Conservation (phyloP, 2,113 vertebrate species). For the Coreoperca whiteheadi region DNA sequence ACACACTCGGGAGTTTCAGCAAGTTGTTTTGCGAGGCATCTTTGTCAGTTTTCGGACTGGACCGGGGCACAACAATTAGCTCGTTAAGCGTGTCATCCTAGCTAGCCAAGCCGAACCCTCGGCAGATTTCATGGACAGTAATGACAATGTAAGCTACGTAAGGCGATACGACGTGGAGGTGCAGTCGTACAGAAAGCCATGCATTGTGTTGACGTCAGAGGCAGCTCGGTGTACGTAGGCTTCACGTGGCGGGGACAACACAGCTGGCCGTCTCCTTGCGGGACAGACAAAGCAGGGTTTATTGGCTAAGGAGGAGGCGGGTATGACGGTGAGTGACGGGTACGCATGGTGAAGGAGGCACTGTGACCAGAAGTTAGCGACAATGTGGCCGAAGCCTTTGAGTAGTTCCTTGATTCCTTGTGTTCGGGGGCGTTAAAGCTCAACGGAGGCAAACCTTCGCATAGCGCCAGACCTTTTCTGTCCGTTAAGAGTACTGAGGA, state of each 20-base stretch:
- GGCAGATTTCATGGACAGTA: conserved; percentile 43
- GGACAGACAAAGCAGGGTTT: conserved; percentile 3
- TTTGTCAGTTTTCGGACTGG: neutral
- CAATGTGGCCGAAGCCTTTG: neutral
- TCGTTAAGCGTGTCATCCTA: neutral
- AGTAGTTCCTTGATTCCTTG: neutral
- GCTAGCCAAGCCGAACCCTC: conserved; percentile 22
- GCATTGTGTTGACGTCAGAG: conserved; percentile 73
- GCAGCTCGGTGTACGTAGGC: conserved; percentile 80
- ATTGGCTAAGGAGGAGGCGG: neutral
- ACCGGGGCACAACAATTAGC: conserved; percentile 4
- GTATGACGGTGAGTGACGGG: neutral
- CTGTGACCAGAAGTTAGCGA: conserved; percentile 24
- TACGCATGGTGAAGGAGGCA: conserved; percentile 54
- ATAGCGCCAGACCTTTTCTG: too few species aligned
- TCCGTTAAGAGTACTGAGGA: neutral
- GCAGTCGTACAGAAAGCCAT: conserved; percentile 68
- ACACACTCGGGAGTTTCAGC: conserved; percentile 26
- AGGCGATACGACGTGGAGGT: conserved; percentile 54
- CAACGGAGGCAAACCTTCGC: neutral
- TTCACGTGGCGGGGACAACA: conserved; percentile 50
- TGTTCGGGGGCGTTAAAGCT: neutral
- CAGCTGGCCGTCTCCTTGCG: neutral
- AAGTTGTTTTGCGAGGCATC: conserved; percentile 20
- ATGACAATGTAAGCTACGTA: conserved; percentile 66